A percentile compares a stretch with the other conserved stretches of the same genome.
Conservation (phyloP, 2,113 vertebrate genomes). For the Gobius niger region DNA sequence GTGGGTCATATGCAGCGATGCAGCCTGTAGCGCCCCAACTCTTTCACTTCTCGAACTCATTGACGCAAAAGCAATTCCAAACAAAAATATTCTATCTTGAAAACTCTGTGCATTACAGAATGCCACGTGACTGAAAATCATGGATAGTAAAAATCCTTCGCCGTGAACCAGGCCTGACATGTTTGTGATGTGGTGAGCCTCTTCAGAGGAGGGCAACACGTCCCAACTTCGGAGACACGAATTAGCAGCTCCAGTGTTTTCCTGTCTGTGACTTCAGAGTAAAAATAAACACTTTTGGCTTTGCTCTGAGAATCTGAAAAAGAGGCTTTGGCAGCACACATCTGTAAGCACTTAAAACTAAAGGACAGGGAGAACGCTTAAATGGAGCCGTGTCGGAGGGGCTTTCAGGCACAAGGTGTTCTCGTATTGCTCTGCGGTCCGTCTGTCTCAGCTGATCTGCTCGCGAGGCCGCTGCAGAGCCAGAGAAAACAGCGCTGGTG, state of each 20-base stretch:
- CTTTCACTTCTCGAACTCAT: too few species aligned
- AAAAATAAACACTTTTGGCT: constrained; percentile 69
- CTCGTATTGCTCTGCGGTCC: constrained; percentile 45
- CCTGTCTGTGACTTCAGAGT: constrained; percentile 48
- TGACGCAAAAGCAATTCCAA: too few species aligned
- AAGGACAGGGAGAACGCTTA: constrained; percentile 66
- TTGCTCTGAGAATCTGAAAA: constrained; percentile 53
- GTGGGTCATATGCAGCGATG: too few species aligned
- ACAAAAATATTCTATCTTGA: too few species aligned
- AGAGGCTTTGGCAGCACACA: constrained; percentile 62
- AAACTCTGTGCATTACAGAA: too few species aligned
- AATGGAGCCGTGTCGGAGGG: constrained; percentile 58
- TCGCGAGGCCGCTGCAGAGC: constrained; percentile 43
- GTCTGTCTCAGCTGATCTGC: constrained; percentile 49
- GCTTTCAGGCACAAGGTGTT: constrained; percentile 61
- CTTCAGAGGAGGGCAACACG: constrained; percentile 27
- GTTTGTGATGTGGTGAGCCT: neutral
- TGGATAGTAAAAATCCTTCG: neutral
- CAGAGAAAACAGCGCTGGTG: constrained; percentile 54
- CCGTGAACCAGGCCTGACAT: neutral
- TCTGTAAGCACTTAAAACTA: constrained; percentile 73
- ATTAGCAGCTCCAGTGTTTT: constrained; percentile 58
- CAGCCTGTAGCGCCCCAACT: too few species aligned
- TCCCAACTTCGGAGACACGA: constrained; percentile 34
- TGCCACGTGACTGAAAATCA: neutral